These are phyloP conservation scores for Cecidostiba fungosa DNA, from an alignment of 2,888 invertebrate species.

Conservation along the genomic window DNA sequence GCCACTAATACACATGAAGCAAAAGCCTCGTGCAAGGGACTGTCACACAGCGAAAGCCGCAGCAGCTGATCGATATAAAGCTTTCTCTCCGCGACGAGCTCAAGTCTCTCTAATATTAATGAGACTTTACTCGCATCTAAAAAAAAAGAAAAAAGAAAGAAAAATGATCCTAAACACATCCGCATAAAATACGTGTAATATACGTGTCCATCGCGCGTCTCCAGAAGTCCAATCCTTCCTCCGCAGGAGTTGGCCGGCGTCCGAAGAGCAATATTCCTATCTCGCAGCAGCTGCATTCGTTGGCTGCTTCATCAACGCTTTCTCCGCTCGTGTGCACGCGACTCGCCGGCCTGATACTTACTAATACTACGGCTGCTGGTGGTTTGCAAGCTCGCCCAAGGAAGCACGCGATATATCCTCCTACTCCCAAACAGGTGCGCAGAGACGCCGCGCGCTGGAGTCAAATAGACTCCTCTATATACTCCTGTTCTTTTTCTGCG, in stretches of 20 bases:
- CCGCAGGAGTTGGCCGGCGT: not conserved
- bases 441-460: not conserved
- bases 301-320: slow-evolving; percentile 28
- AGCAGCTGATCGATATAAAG: slow-evolving; percentile 4
- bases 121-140: not conserved
- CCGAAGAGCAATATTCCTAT: not conserved
- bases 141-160: not conserved
- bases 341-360: slow-evolving; percentile 43
- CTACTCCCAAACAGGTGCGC: slow-evolving; percentile 39
- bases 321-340: slow-evolving; percentile 27
- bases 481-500: not conserved
- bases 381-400: not conserved
- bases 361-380: slow-evolving; percentile 27
- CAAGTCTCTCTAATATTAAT: not conserved
- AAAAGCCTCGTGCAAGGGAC: not conserved
- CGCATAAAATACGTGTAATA: not conserved
- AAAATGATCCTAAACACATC: not conserved
- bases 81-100: not conserved
- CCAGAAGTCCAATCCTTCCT: not conserved
- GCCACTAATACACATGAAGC: not conserved
- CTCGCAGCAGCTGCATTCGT: not conserved
- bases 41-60: not conserved
- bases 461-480: too few relatives aligned
- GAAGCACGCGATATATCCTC: slow-evolving; percentile 47
- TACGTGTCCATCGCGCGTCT: slow-evolving; percentile 5